Evolutionary conservation across 2,113 vertebrate genomes (phyloP).

Genomic region (Labeo catla): DNA sequence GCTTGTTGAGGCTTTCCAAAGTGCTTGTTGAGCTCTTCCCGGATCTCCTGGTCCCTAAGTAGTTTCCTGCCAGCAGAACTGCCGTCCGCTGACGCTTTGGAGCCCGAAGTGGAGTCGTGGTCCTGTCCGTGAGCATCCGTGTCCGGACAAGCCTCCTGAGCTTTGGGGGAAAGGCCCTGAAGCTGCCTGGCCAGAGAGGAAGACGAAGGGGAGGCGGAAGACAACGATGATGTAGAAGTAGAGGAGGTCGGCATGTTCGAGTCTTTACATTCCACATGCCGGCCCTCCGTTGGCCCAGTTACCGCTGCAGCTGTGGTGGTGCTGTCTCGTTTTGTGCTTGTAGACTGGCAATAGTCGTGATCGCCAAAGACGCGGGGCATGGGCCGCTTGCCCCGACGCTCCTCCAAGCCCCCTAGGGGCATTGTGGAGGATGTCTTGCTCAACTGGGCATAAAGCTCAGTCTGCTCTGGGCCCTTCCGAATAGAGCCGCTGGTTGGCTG

Average conservation of each 20-base stretch:
- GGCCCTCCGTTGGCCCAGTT: conserved; percentile 81
- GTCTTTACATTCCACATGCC: conserved; percentile 88
- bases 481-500: conserved; percentile 79
- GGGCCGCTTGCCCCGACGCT: conserved; percentile 84
- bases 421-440: conserved; percentile 87
- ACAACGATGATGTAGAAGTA: conserved; percentile 74
- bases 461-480: conserved; percentile 89
- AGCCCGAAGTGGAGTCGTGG: conserved; percentile 63
- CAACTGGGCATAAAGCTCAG: conserved; percentile 93
- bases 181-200: conserved; percentile 80
- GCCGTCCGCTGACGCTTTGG: conserved; percentile 51
- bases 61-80: conserved; percentile 82
- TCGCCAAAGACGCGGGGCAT: conserved; percentile 90
- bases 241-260: conserved; percentile 76
- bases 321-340: conserved; percentile 84
- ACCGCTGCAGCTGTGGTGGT: conserved; percentile 57
- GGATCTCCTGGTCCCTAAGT: conserved; percentile 94
- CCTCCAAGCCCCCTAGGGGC: conserved; percentile 80
- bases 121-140: conserved; percentile 76
- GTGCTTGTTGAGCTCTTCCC: conserved; percentile 98
- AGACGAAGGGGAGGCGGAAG: conserved; percentile 66
- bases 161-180: conserved; percentile 78
- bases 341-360: conserved; percentile 98
- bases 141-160: conserved; percentile 76
- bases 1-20: conserved; percentile 91